Evolutionary conservation across 2,113 vertebrate species (phyloP).

Genomic region (Acrocephalus kingi): DNA sequence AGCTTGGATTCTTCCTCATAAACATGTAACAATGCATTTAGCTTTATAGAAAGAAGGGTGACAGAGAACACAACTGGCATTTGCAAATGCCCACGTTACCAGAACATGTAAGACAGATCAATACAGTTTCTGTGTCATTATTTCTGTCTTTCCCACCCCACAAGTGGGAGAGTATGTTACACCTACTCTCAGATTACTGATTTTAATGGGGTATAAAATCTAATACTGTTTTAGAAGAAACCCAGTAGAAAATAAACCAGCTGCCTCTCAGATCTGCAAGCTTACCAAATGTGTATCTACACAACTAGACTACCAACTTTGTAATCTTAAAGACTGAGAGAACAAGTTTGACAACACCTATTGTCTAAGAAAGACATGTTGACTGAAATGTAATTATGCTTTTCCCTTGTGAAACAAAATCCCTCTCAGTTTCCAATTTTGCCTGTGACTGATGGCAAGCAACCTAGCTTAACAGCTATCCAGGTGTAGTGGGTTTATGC

Average conservation of each 20-base stretch:
- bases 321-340: background rate
- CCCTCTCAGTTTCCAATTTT: background rate
- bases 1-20: background rate
- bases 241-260: background rate
- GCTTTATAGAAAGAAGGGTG: background rate
- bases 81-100: background rate
- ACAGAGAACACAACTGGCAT: background rate
- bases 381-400: background rate
- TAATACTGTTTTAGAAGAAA: background rate
- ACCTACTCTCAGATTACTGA: background rate
- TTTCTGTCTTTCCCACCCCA: background rate
- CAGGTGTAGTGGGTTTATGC: background rate
- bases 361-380: background rate
- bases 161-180: background rate
- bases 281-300: background rate
- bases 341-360: slow-evolving; percentile 1
- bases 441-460: background rate
- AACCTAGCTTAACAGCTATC: background rate
- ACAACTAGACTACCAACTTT: background rate
- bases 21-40: accelerated
- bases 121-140: background rate
- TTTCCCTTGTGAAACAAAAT: background rate
- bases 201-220: background rate
- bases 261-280: background rate
- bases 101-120: background rate